Conservation (phyloP, 2,113 vertebrate genomes). For the Elanoides forficatus region DNA sequence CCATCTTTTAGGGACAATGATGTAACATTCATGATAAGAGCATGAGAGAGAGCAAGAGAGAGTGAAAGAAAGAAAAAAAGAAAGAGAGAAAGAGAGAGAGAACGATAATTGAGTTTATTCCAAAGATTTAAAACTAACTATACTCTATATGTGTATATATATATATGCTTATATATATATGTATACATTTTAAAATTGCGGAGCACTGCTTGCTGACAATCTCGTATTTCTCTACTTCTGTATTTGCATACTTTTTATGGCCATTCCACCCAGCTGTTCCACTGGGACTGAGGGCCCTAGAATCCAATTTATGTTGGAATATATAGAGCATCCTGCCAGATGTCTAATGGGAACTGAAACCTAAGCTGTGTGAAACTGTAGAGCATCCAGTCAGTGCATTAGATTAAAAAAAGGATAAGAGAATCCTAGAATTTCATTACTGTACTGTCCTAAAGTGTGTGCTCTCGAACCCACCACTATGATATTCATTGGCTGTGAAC, state of each 20-base stretch:
- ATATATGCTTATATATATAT: conserved; percentile 57
- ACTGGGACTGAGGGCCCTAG: conserved; percentile 56
- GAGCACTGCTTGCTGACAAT: conserved; percentile 85
- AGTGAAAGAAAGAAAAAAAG: neutral
- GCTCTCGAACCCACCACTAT: conserved; percentile 36
- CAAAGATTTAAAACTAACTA: conserved; percentile 81
- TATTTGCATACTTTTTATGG: conserved; percentile 72
- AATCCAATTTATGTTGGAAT: conserved; percentile 64
- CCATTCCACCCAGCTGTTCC: conserved; percentile 70
- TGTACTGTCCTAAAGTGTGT: conserved; percentile 37
- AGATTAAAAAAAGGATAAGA: conserved; percentile 50
- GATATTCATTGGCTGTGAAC: conserved; percentile 34
- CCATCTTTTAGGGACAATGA: conserved; percentile 69
- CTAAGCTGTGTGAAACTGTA: conserved; percentile 68
- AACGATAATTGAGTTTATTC: conserved; percentile 76
- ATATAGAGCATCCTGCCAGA: conserved; percentile 66
- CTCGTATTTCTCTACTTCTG: conserved; percentile 75
- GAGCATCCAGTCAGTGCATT: conserved; percentile 69
- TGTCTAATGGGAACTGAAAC: conserved; percentile 59
- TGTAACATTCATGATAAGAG: conserved; percentile 61
- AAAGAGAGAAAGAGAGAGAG: conserved; percentile 37
- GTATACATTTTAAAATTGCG: conserved; percentile 68
- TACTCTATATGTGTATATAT: conserved; percentile 58
- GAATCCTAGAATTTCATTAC: conserved; percentile 41
- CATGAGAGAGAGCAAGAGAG: conserved; percentile 55